Evolutionary conservation across 2,113 vertebrate species (phyloP), one percentile per base, ranked within the genome.

Genomic region (Anoplopoma fimbria): DNA sequence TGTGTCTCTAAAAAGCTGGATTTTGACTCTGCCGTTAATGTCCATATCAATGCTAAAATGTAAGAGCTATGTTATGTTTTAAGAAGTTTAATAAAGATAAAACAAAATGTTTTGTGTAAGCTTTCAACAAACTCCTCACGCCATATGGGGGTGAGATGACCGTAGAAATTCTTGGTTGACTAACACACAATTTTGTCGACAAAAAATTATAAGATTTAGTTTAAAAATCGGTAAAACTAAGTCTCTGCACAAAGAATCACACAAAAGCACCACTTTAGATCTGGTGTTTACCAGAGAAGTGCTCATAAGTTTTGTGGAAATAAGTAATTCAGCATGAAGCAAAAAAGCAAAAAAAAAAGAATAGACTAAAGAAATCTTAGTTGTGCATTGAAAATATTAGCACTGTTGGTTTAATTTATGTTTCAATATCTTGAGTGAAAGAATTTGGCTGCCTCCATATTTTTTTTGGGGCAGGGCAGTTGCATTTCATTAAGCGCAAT

Each of bases 391-490:
- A 23, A 15, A 34, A 23, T 23, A 21, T 34, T 17, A n/a, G 9
- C 21, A 36, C 33, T 13, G 21, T 33, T 61, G 58, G 17, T 61
- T 33, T 6, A 33, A 19, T 60, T 15, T 60, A 60, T 27, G 58
- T 61, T 61, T 61, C 8, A 61, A 21, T 62, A 62, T 9, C 58
- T 61, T 61, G 58, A 55, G n/a, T n/a, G 51, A 55, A n/a, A 55
- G 51, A 12, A 10, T n/a, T n/a, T 55, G n/a, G 51, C 51, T 55
- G 51, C 23, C n/a, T n/a, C 12, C 53, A 27, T 4, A 10, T 25
- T 5, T 57, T n/a, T 57, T 27, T 57, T n/a, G n/a, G n/a, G n/a
- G 53, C 9, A 10, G 5, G 53, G 53, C 53, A 27, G n/a, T 27
- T 25, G n/a, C 4, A 12, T 60, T 60, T 60, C 25, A 31, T 60